These are phyloP conservation scores for Ctenosaura bakeri DNA, from an alignment of 2,797 vertebrate genomes.

Conservation along the genomic window DNA sequence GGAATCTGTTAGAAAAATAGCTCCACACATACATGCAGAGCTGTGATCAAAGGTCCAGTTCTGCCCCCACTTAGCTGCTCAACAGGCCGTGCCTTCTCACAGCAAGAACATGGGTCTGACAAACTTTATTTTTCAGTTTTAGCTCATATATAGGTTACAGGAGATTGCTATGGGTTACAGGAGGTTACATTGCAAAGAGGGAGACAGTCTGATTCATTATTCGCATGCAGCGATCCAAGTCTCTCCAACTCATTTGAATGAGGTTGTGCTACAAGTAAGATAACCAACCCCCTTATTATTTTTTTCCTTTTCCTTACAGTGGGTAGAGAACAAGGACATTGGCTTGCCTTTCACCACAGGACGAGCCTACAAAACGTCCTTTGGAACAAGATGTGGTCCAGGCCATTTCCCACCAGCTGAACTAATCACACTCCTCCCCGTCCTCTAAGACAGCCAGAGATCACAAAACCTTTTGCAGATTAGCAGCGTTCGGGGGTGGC, in stretches of 20 bases:
- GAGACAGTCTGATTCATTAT: constrained; percentile 17
- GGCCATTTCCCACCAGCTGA: neutral
- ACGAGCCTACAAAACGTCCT: rapidly evolving
- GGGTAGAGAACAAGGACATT: rapidly evolving
- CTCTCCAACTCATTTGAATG: constrained; percentile 43
- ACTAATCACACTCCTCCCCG: too few species aligned
- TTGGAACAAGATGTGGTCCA: neutral
- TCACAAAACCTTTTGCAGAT: neutral
- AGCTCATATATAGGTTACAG: too few species aligned
- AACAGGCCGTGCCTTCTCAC: too few species aligned
- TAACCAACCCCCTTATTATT: too few species aligned
- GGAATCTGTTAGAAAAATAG: too few species aligned
- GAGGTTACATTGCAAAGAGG: neutral
- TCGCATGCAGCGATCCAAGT: neutral
- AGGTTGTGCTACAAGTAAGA: neutral
- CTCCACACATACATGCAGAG: too few species aligned
- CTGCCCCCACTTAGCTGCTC: too few species aligned
- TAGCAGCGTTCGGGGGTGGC: constrained; percentile 17
- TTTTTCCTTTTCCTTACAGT: neutral
- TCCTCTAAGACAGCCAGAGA: neutral
- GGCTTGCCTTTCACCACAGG: neutral
- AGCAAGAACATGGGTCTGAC: too few species aligned
- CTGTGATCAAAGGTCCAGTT: too few species aligned
- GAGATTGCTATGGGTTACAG: too few species aligned
- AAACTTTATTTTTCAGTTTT: too few species aligned